A percentile compares a stretch with the other conserved stretches of the same genome.
These are phyloP conservation scores for Macrostomum cliftonense DNA, from an alignment of 2,888 invertebrate species.

Conservation along the genomic window DNA sequence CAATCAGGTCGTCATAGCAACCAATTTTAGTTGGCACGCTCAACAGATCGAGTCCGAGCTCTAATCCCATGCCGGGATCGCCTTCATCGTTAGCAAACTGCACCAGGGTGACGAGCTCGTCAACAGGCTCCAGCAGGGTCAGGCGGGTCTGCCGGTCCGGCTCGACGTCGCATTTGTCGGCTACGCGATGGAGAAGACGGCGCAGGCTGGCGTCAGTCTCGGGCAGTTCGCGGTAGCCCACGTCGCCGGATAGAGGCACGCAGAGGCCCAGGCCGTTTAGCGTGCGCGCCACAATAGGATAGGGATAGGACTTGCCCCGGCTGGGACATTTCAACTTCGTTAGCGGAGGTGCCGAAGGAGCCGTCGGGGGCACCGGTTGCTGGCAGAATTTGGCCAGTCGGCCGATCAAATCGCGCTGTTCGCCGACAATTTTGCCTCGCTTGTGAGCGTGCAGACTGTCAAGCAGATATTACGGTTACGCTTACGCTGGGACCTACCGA, in stretches of 20 bases:
- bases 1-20: neutral
- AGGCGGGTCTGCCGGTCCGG: constrained; percentile 38
- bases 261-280: constrained; percentile 53
- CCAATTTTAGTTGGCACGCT: constrained; percentile 36
- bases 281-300: constrained; percentile 2
- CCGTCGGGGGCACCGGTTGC: too few relatives aligned
- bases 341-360: too few relatives aligned
- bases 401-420: too few relatives aligned
- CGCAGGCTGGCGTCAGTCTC: constrained; percentile 41
- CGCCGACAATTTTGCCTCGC: too few relatives aligned
- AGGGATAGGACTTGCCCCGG: too few relatives aligned
- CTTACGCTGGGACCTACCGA: too few relatives aligned
- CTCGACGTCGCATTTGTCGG: constrained; percentile 42
- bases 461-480: too few relatives aligned
- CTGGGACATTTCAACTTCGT: too few relatives aligned
- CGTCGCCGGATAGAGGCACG: constrained; percentile 56
- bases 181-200: constrained; percentile 13
- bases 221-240: constrained; percentile 59
- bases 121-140: constrained; percentile 48
- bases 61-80: constrained; percentile 78
- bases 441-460: too few relatives aligned
- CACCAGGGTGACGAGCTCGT: constrained; percentile 60
- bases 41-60: constrained; percentile 67
- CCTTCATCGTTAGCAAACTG: constrained; percentile 80
- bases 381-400: too few relatives aligned